These are phyloP conservation scores for Larimichthys crocea DNA, from an alignment of 2,113 vertebrate species.

Conservation along the genomic window DNA sequence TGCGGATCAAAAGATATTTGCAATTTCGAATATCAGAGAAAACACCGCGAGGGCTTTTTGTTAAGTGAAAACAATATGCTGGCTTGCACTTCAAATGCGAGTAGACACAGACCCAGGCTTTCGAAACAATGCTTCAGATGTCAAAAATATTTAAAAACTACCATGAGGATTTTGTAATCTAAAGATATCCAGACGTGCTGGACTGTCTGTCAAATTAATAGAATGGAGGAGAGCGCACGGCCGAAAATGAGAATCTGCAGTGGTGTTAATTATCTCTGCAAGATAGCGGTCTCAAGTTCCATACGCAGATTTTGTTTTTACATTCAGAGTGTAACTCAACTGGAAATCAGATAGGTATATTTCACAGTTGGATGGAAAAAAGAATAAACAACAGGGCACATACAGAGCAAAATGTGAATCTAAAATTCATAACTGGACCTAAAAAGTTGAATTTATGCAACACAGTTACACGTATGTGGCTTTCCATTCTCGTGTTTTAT, in stretches of 20 bases:
- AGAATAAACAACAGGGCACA: not conserved
- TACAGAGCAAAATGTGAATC: not conserved
- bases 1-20: slow-evolving; percentile 67
- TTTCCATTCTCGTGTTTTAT: not conserved
- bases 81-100: slow-evolving; percentile 48
- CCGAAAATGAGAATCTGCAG: not conserved
- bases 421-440: not conserved
- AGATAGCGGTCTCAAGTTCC: not conserved
- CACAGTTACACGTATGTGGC: not conserved
- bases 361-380: no score
- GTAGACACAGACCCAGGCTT: slow-evolving; percentile 28
- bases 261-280: not conserved
- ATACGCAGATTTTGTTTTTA: not conserved
- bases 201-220: slow-evolving; percentile 1
- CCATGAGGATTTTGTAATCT: not conserved
- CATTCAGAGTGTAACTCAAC: not conserved
- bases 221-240: not conserved
- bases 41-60: slow-evolving; percentile 58
- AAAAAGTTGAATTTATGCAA: not conserved
- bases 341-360: not conserved
- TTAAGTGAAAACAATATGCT: slow-evolving; percentile 60
- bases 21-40: slow-evolving; percentile 65
- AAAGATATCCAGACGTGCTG: not conserved
- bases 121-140: slow-evolving; percentile 10
- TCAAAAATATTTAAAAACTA: slow-evolving; percentile 19